Evolutionary conservation across 2,888 invertebrate genomes (phyloP).

Genomic region (Diachrysia chrysitis): DNA sequence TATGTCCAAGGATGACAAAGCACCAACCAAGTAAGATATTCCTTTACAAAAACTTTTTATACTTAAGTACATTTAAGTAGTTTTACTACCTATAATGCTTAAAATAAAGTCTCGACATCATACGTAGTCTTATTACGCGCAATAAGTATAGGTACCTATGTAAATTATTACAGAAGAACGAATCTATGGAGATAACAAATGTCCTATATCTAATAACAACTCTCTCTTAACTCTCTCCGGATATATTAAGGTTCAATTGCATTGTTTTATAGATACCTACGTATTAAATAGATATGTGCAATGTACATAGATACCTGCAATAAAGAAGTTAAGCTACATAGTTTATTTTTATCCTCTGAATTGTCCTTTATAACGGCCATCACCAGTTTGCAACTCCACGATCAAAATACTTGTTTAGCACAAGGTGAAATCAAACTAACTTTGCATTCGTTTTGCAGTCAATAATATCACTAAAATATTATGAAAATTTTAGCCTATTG

Average conservation of each 20-base stretch:
- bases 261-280: too few species aligned
- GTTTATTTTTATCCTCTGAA: neutral
- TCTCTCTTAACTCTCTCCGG: too few species aligned
- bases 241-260: too few species aligned
- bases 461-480: constrained; percentile 6
- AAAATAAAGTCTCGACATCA: neutral
- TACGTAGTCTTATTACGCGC: too few species aligned
- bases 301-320: too few species aligned
- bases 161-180: too few species aligned
- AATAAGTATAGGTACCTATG: too few species aligned
- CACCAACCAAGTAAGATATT: constrained; percentile 91
- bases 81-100: neutral
- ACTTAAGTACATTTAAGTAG: neutral
- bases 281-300: too few species aligned
- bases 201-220: too few species aligned
- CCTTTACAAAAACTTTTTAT: neutral
- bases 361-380: constrained; percentile 3
- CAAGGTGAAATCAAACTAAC: neutral
- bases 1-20: constrained; percentile 92
- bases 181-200: too few species aligned
- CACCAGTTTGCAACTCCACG: neutral
- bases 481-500: constrained; percentile 89
- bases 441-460: neutral
- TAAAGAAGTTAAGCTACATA: too few species aligned
- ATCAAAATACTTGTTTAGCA: neutral